phyloP scores from a whole-genome alignment of 2,113 vertebrate genomes.

The Tyrannus savana region DNA sequence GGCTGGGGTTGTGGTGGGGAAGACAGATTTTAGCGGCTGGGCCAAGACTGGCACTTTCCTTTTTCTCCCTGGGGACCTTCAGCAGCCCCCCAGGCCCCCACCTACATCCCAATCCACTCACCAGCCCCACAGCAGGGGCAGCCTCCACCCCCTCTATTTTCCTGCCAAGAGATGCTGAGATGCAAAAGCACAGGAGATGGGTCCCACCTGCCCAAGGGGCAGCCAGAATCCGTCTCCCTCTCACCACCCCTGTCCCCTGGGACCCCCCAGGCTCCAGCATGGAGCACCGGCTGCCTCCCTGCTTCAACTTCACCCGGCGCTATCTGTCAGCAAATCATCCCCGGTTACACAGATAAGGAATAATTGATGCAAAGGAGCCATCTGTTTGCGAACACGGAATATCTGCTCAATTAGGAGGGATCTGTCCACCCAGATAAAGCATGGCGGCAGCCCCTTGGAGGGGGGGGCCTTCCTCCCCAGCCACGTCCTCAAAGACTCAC shows the following conservation, averaged over 20 bases:
- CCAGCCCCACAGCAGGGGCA: neutral
- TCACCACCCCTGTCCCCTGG: neutral
- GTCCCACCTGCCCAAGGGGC: neutral
- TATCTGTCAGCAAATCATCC: conserved; percentile 78
- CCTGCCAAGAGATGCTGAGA: neutral
- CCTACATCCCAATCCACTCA: neutral
- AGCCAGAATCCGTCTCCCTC: neutral
- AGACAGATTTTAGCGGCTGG: neutral
- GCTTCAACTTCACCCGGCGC: neutral
- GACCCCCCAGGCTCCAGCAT: neutral
- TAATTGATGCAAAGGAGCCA: conserved; percentile 87
- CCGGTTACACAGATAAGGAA: conserved; percentile 76
- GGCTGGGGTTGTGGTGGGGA: accelerated
- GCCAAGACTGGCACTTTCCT: neutral
- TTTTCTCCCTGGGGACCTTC: neutral
- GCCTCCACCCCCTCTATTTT: neutral
- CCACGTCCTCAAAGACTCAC: conserved; percentile 72
- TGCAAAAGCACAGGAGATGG: neutral
- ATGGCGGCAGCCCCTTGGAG: conserved; percentile 56
- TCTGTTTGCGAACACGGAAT: conserved; percentile 73
- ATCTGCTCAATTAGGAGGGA: conserved; percentile 77
- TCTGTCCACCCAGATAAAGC: conserved; percentile 74
- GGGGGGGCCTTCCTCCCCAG: neutral
- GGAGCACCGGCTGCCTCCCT: neutral
- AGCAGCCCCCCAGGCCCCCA: neutral